These are phyloP conservation scores for Zoroaster sp. DNA, from an alignment of 53 echinoderm and acorn worm species.

Conservation along the genomic window DNA sequence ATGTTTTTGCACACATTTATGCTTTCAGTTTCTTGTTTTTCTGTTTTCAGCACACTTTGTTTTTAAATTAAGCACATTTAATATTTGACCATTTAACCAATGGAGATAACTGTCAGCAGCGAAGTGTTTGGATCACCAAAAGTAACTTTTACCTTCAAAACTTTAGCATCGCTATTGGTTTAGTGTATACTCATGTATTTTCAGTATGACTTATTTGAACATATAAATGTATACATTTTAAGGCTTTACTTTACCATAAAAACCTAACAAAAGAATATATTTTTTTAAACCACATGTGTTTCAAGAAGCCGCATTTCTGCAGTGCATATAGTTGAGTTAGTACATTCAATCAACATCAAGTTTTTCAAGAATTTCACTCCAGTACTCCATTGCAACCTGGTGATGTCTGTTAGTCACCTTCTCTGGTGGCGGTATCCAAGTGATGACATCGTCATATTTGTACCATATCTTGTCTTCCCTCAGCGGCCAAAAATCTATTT, in stretches of 20 bases:
- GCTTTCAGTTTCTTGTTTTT: neutral
- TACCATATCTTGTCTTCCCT: conserved; percentile 54
- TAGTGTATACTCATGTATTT: neutral
- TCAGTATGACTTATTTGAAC: too few relatives aligned
- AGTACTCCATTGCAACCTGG: conserved; percentile 5
- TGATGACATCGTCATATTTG: conserved; percentile 28
- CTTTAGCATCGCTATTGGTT: neutral
- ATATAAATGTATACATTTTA: too few relatives aligned
- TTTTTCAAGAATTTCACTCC: conserved; percentile 27
- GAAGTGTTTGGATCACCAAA: neutral
- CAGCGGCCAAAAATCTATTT: neutral
- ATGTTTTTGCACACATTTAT: too few relatives aligned
- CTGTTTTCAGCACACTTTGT: neutral
- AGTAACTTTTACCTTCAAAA: neutral
- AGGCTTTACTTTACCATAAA: too few relatives aligned
- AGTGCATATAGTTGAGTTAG: neutral
- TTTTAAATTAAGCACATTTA: neutral
- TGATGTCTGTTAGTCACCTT: conserved; percentile 41
- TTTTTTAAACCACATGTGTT: too few relatives aligned
- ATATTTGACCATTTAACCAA: neutral
- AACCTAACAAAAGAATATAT: too few relatives aligned
- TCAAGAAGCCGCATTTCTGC: too few relatives aligned
- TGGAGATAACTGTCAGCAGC: neutral
- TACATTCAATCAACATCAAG: conserved; percentile 2
- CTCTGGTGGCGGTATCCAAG: conserved; percentile 34